A percentile compares a stretch with the other conserved stretches of the same genome.
Evolutionary conservation across 2,797 vertebrate genomes (phyloP).

Genomic region (Pteronotus mesoamericanus): DNA sequence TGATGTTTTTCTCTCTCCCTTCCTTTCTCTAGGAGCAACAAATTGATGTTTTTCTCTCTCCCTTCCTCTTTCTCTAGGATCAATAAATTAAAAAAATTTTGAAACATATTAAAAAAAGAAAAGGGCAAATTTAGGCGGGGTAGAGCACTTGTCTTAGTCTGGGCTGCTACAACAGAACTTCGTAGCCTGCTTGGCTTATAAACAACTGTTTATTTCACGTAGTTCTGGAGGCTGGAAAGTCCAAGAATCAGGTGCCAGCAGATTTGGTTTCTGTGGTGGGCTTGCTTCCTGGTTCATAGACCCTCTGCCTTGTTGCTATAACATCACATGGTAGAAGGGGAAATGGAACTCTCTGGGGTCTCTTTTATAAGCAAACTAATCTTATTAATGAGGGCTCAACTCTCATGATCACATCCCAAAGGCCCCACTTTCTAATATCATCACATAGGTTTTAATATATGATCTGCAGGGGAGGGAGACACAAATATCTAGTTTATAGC

Average conservation of each 20-base stretch:
- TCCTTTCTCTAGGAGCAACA: no score
- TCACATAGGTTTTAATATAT: not conserved
- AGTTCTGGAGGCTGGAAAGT: not conserved
- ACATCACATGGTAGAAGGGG: not conserved
- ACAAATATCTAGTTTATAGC: not conserved
- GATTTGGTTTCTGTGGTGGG: not conserved
- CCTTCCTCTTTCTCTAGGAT: no score
- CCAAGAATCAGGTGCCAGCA: not conserved
- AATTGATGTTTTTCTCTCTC: no score
- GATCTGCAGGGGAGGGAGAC: not conserved
- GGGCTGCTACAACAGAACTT: not conserved
- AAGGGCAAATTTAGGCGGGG: not conserved
- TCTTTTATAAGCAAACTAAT: not conserved
- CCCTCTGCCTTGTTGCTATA: not conserved
- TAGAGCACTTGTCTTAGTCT: not conserved
- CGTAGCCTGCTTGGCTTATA: not conserved
- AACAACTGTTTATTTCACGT: not conserved
- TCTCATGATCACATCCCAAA: not conserved
- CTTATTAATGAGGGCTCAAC: not conserved
- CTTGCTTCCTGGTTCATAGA: not conserved
- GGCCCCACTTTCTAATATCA: not conserved
- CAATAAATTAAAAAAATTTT: no score
- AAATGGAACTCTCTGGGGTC: not conserved
- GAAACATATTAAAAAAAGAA: no score
- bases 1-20: no score